phyloP scores from a whole-genome alignment of 2,888 invertebrate species.

The Dolomedes plantarius region DNA sequence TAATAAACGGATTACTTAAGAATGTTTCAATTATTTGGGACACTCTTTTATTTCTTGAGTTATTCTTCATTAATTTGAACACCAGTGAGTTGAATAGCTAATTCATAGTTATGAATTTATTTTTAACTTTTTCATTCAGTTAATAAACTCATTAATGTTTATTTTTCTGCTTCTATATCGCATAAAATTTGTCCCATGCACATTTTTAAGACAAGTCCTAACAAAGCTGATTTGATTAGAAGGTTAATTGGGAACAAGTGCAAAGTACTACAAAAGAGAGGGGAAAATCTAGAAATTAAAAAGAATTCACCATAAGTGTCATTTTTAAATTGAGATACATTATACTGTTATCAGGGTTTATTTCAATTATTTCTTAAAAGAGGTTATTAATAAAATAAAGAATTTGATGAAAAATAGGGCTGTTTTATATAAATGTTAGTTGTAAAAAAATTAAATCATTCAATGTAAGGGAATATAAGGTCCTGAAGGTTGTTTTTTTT shows the following conservation, averaged over 20 bases:
- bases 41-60: neutral
- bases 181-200: neutral
- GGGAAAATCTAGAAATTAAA: neutral
- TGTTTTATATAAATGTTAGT: too few relatives aligned
- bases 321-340: neutral
- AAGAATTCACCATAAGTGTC: neutral
- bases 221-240: conserved; percentile 12
- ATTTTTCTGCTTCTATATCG: neutral
- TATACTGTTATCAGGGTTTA: neutral
- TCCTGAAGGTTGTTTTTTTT: too few relatives aligned
- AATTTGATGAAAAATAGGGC: neutral
- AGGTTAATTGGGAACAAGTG: neutral
- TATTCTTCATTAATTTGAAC: conserved; percentile 1
- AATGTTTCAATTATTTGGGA: too few relatives aligned
- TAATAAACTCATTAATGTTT: neutral
- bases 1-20: neutral
- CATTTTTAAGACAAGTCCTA: neutral
- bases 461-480: too few relatives aligned
- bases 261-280: neutral
- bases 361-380: neutral
- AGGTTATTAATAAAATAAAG: neutral
- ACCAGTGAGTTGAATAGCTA: neutral
- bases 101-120: neutral
- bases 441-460: too few relatives aligned
- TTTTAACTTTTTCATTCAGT: neutral